Conservation (phyloP, 2,113 vertebrate species). For the Plotosus lineatus region DNA sequence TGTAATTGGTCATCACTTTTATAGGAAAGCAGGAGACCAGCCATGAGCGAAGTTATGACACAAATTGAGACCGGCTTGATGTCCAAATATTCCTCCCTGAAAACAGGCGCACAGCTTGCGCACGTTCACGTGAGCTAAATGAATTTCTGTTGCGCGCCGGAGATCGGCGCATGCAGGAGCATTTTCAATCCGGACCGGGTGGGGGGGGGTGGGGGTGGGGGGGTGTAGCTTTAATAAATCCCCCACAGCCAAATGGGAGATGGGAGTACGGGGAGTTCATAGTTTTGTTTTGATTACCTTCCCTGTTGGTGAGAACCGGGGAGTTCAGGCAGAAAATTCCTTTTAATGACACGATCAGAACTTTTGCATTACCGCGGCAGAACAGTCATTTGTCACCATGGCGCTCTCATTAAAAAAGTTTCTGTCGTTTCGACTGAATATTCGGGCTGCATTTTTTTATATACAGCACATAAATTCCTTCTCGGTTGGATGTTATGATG, state of each 20-base stretch:
- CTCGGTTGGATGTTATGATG: conserved; percentile 30
- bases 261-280: conserved; percentile 64
- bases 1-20: conserved; percentile 20
- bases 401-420: conserved; percentile 73
- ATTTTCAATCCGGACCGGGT: conserved; percentile 70
- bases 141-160: conserved; percentile 71
- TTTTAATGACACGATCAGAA: conserved; percentile 70
- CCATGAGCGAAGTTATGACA: conserved; percentile 12
- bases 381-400: conserved; percentile 65
- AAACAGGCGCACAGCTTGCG: conserved; percentile 51
- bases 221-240: conserved; percentile 80
- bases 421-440: conserved; percentile 46
- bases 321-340: conserved; percentile 76
- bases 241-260: conserved; percentile 71
- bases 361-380: conserved; percentile 63
- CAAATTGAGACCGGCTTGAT: conserved; percentile 27
- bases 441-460: neutral
- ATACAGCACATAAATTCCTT: conserved; percentile 39
- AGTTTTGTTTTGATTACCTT: conserved; percentile 76
- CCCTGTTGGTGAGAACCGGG: conserved; percentile 73
- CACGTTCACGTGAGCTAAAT: conserved; percentile 71
- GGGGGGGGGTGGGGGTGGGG: conserved; percentile 70
- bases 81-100: conserved; percentile 4
- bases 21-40: neutral
- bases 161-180: conserved; percentile 67